Conservation (phyloP, 1,140 invertebrate genomes). For the Aphis gossypii region DNA sequence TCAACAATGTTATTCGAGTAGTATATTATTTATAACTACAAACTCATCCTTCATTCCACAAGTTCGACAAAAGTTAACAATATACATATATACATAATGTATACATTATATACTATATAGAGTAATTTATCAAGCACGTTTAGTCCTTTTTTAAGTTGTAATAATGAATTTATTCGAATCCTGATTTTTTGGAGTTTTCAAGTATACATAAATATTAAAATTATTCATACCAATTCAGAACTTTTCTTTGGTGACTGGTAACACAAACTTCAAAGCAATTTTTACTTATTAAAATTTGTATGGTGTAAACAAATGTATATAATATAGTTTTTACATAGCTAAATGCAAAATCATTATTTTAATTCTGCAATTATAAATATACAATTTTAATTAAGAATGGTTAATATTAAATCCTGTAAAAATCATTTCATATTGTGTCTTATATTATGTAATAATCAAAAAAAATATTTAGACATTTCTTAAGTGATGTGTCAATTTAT, state of each 20-base stretch:
- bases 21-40: not conserved
- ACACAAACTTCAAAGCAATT: not conserved
- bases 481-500: no score
- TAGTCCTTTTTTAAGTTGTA: not conserved
- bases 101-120: not conserved
- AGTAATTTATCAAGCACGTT: not conserved
- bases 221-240: not conserved
- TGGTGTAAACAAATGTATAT: not conserved
- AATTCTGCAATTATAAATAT: no score
- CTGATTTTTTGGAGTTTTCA: not conserved
- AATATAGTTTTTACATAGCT: no score
- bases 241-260: not conserved
- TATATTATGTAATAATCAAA: no score
- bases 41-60: not conserved
- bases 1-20: not conserved
- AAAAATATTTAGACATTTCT: no score
- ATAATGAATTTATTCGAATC: not conserved
- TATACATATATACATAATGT: not conserved
- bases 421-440: no score
- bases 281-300: not conserved
- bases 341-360: no score
- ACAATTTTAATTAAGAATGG: no score
- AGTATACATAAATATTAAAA: not conserved
- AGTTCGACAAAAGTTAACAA: not conserved
- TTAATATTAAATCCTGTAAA: no score